Percentiles rank a stretch among this genome's conserved stretches.
Conservation (phyloP, 2,797 vertebrate genomes). For the Lerista edwardsae region DNA sequence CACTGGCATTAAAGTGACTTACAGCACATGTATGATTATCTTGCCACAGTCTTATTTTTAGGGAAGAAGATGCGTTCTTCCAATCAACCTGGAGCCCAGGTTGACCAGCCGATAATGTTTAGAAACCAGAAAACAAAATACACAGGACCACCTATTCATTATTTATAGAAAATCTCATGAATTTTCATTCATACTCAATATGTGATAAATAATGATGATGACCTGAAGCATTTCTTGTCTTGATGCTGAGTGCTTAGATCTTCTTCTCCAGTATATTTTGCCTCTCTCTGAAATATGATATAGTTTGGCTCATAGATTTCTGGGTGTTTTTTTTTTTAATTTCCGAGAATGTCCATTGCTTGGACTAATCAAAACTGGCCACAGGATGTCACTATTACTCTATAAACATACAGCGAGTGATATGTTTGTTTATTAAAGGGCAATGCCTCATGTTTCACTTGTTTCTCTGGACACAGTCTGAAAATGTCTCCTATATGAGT, state of each 20-base stretch:
- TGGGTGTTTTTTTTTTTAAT: not conserved
- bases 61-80: too few relatives aligned
- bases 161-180: not conserved
- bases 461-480: not conserved
- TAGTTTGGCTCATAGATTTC: not conserved
- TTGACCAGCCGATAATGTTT: not conserved
- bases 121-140: not conserved
- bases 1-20: too few relatives aligned
- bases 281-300: not conserved
- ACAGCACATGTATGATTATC: too few relatives aligned
- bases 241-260: not conserved
- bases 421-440: slow-evolving; percentile 61
- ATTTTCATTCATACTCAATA: not conserved
- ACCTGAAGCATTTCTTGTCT: not conserved
- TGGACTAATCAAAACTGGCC: slow-evolving; percentile 74
- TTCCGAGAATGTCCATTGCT: slow-evolving; percentile 61
- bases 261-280: not conserved
- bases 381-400: slow-evolving; percentile 86
- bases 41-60: too few relatives aligned
- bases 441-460: slow-evolving; percentile 17
- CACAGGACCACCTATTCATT: not conserved
- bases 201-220: not conserved
- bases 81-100: too few relatives aligned
- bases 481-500: not conserved
- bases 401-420: slow-evolving; percentile 69